A percentile compares a stretch with the other conserved stretches of the same genome.
These are phyloP conservation scores for Nibea coibor DNA, from an alignment of 2,113 vertebrate species.

Conservation along the genomic window DNA sequence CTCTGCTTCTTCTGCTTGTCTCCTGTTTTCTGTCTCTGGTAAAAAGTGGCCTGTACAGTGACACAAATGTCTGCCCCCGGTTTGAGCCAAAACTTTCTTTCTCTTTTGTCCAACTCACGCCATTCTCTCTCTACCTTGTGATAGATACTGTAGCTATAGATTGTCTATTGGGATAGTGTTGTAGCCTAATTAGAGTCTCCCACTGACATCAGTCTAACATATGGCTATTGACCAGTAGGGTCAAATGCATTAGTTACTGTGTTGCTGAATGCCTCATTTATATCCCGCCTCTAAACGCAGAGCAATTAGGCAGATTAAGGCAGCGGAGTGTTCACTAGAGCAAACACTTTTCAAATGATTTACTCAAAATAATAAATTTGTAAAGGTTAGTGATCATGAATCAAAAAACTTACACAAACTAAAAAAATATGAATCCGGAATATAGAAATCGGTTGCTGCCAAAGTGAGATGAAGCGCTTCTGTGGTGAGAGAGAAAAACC, in stretches of 20 bases:
- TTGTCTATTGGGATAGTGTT: slow-evolving; percentile 61
- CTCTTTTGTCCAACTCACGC: not conserved
- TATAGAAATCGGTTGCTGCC: not conserved
- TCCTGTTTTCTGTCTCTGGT: not conserved
- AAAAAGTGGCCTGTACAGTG: not conserved
- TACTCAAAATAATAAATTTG: not conserved
- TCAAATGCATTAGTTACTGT: slow-evolving; percentile 79
- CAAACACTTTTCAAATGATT: slow-evolving; percentile 19
- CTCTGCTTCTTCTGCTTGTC: not conserved
- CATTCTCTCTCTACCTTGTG: slow-evolving; percentile 25
- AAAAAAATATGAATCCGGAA: not conserved
- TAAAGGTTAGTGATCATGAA: not conserved
- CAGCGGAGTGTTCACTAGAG: slow-evolving; percentile 30
- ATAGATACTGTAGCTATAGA: slow-evolving; percentile 62
- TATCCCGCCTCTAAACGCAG: slow-evolving; percentile 65
- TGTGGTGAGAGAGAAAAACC: no score
- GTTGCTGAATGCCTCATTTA: slow-evolving; percentile 63
- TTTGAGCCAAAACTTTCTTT: slow-evolving; percentile 10
- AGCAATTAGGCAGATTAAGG: slow-evolving; percentile 69
- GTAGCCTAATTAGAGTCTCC: slow-evolving; percentile 78
- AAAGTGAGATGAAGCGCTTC: no score
- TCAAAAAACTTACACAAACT: not conserved
- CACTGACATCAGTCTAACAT: slow-evolving; percentile 76
- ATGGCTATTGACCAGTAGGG: slow-evolving; percentile 75
- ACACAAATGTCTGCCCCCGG: not conserved